These are phyloP conservation scores for Lagopus muta DNA, from an alignment of 2,113 vertebrate species.

Conservation along the genomic window DNA sequence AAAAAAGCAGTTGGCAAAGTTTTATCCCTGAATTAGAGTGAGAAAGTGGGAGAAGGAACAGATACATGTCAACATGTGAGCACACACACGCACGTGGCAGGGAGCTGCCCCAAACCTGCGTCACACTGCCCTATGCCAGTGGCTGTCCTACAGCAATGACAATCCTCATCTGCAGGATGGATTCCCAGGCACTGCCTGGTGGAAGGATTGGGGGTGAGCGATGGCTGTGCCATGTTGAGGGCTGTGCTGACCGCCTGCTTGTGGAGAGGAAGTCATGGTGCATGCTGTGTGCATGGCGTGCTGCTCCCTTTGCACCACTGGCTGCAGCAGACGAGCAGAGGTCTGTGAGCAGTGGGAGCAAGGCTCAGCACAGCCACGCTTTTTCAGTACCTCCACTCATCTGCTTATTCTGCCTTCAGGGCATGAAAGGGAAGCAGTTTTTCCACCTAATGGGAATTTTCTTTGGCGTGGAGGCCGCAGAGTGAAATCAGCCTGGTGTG, in stretches of 20 bases:
- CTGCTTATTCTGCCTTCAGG: neutral
- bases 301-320: fast-evolving
- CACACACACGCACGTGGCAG: fast-evolving
- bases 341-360: neutral
- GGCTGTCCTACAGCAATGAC: too few relatives aligned
- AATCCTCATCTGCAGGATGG: fast-evolving
- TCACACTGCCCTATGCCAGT: neutral
- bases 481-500: neutral
- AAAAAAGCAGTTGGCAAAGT: neutral
- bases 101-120: neutral
- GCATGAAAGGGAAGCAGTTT: neutral
- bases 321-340: neutral
- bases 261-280: neutral
- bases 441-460: neutral
- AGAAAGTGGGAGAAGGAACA: neutral
- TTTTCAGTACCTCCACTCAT: neutral
- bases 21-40: neutral
- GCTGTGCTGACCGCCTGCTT: neutral
- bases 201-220: neutral
- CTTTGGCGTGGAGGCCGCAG: neutral
- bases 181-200: neutral
- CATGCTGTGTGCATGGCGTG: neutral
- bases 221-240: fast-evolving
- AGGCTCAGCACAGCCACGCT: neutral
- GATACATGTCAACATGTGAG: neutral